Base-by-base conservation (phyloP, 2,888 invertebrate genomes). In the Cremastobaeus sp. region DNA sequence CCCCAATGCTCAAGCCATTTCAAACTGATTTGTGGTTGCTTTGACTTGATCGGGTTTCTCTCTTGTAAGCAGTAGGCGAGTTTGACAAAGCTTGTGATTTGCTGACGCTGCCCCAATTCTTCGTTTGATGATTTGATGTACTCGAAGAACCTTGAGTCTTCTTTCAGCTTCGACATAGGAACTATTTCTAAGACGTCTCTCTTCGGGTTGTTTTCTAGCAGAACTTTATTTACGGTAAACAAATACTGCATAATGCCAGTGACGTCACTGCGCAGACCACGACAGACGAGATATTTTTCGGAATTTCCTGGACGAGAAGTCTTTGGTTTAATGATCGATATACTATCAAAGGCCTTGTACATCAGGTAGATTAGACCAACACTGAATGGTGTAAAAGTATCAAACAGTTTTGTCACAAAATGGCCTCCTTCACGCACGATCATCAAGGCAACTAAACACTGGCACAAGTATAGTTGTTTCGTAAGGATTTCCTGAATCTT, bases 341-440 rank as follows among this genome's bases (percentile, higher is more conserved):
- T 92, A 90, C 82, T 71, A 81, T 95, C 91, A 87, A 98, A 99
- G 84, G 95, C 95, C 79, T 93, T 91, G 84, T 95, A 94, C 95
- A 99, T 95, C 76, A 99, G 90, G 86, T 96, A 99, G 45, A 99
- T 89, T 11, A 99, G 90, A 0, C 98, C 97, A 9, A 95, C 95
- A 86, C 96, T 97, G 86, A 97, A 98, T 1, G 93, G 92, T 0
- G 99, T 98, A 86, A 98, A 98, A 9, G 96, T 85, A 87, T 99
- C 99, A 88, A 99, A 99, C 25, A 99, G 86, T 89, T 99, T 99
- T 74, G 97, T 97, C 1, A 99, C 95, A 89, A 99, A 99, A 89
- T 96, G 93, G 0, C 99, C 99, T 72, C 94, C 93, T 52, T 90
- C 89, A 74, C 96, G 90, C 0, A 98, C 91, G 47, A 98, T 93